Evolutionary conservation across 2,888 invertebrate species (phyloP), one percentile per base, ranked within the genome.

Genomic region (Drosophila mayaguana): DNA sequence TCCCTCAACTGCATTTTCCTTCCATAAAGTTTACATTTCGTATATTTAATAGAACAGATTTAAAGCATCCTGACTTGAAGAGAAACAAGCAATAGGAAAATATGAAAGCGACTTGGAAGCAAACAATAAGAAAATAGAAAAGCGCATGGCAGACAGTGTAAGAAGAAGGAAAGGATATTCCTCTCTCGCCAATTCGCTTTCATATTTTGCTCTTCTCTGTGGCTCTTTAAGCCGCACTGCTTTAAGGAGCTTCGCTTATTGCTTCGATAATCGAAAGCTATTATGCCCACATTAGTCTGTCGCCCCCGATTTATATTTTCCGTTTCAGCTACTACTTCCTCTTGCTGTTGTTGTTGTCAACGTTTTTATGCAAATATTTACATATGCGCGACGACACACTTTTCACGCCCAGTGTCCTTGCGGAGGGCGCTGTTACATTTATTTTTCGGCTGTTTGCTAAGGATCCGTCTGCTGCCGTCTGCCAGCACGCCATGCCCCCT

Each of bases 221-320:
- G 22, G 18, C 28, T 63, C 43, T 76, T 75, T 54, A 72, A 72
- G 56, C 32, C 12, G 42, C 34, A n/a, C 12, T n/a, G 28, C 59
- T 62, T 77, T 63, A 66, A 72, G 20, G 38, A 25, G 38, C 11
- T 7, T 18, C 22, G 4, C 45, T 22, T 53, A 48, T 43, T 43
- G 43, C 62, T 54, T 60, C 86, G 90, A 89, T 89, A 89, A 89
- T 86, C 90, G 90, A 88, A 86, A 86, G 86, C 90, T 89, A 88
- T 86, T 86, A 86, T 77, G 79, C 77, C 55, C 73, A 88, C 89
- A 88, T 88, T 85, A 89, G 86, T 72, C 83, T 68, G 86, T 64
- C 72, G 74, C 70, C 48, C 54, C 51, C 56, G 74, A 83, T 70
- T 78, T 77, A 69, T 54, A 54, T 54, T 54, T 54, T 40, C 40